Conservation (phyloP, 2,113 vertebrate species). For the Ranitomeya imitator region DNA sequence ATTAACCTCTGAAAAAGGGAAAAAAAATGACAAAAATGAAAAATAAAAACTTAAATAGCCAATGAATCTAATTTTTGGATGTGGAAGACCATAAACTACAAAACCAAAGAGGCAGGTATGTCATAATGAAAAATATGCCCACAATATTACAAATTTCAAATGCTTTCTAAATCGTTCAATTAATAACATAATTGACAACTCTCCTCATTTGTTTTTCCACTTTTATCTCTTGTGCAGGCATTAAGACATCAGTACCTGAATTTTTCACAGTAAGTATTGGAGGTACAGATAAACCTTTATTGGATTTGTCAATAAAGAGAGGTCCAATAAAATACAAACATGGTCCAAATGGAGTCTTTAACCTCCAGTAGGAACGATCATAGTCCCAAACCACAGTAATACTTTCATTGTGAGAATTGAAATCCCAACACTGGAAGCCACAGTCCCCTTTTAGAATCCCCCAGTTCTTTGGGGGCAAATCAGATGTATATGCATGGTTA, state of each 20-base stretch:
- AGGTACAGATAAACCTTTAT: not conserved
- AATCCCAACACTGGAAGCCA: not conserved
- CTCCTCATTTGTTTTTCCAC: not conserved
- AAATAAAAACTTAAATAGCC: too few relatives aligned
- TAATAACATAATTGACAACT: not conserved
- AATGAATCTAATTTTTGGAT: too few relatives aligned
- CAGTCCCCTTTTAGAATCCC: conserved; percentile 13
- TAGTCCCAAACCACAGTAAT: not conserved
- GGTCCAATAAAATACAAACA: not conserved
- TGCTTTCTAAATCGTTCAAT: too few relatives aligned
- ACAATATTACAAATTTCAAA: too few relatives aligned
- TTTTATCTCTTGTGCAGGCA: not conserved
- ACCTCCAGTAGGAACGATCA: conserved; percentile 6
- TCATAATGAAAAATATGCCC: too few relatives aligned
- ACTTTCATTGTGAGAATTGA: not conserved
- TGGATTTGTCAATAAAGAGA: not conserved
- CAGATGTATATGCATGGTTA: conserved; percentile 26
- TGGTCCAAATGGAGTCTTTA: not conserved
- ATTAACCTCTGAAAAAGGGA: too few relatives aligned
- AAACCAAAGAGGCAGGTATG: too few relatives aligned
- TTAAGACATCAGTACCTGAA: not conserved
- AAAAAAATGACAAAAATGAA: too few relatives aligned
- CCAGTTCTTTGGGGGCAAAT: conserved; percentile 1
- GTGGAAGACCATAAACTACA: too few relatives aligned
- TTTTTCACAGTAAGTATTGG: not conserved